Percentiles rank a stretch among this genome's conserved stretches.
phyloP scores from a whole-genome alignment of 2,797 vertebrate genomes.

The Sebastes elongatus region DNA sequence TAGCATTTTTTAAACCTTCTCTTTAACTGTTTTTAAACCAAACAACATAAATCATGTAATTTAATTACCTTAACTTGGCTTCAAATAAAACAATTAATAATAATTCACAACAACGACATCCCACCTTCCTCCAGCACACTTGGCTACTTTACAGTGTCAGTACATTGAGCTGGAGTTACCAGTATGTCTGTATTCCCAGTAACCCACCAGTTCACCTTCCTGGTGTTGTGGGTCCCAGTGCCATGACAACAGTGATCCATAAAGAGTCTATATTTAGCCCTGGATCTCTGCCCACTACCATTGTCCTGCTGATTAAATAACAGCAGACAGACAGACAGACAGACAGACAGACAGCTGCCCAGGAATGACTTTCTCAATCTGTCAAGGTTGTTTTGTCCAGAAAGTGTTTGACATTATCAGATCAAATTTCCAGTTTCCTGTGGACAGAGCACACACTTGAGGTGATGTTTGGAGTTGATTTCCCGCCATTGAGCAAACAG shows the following conservation, averaged over 20 bases:
- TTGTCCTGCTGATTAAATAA: conserved; percentile 63
- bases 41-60: too few species aligned
- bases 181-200: conserved; percentile 5
- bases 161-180: not conserved
- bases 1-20: too few species aligned
- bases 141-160: not conserved
- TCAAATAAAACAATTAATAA: too few species aligned
- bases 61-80: too few species aligned
- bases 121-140: not conserved
- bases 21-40: too few species aligned
- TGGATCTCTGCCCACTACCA: conserved; percentile 52
- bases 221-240: conserved; percentile 25
- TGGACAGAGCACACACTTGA: not conserved
- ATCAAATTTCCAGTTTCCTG: not conserved
- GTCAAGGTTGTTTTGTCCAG: conserved; percentile 46
- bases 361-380: conserved; percentile 13
- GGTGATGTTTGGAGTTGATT: conserved; percentile 7
- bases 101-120: too few species aligned
- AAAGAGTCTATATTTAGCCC: conserved; percentile 55
- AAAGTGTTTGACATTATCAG: not conserved
- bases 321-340: conserved; percentile 32
- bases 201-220: not conserved
- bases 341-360: conserved; percentile 36
- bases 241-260: conserved; percentile 45
- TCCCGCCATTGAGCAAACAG: not conserved